Conservation (phyloP, 2,888 invertebrate genomes). For the Zhuqinia jingwanae region DNA sequence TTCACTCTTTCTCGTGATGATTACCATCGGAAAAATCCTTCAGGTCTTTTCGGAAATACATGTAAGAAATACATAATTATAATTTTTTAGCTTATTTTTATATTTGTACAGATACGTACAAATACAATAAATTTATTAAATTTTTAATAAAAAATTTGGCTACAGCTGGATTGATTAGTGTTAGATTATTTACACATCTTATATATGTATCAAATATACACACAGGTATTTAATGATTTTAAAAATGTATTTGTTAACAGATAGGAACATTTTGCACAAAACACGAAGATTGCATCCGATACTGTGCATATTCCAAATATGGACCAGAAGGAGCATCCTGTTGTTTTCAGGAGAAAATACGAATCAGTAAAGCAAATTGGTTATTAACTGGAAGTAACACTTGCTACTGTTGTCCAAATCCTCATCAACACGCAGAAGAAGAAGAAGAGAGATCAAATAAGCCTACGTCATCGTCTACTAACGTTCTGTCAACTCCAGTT, state of each 20-base stretch:
- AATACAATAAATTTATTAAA: too few species aligned
- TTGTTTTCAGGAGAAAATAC: slow-evolving; percentile 25
- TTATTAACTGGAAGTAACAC: background rate
- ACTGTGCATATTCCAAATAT: slow-evolving; percentile 32
- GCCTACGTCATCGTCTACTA: background rate
- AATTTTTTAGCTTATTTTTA: background rate
- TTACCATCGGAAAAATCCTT: background rate
- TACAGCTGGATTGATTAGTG: too few species aligned
- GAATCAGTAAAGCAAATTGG: background rate
- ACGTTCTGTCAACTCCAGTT: background rate
- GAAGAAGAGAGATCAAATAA: too few species aligned
- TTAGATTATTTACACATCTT: too few species aligned
- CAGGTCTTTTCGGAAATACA: background rate
- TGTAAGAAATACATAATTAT: too few species aligned
- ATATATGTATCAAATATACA: too few species aligned
- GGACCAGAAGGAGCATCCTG: slow-evolving; percentile 39
- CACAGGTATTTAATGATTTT: too few species aligned
- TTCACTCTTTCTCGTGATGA: background rate
- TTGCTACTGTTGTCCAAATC: slow-evolving; percentile 26
- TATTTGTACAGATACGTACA: background rate
- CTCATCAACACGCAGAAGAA: background rate
- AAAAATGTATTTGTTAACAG: background rate
- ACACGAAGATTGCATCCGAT: slow-evolving; percentile 32
- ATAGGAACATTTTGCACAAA: slow-evolving; percentile 25
- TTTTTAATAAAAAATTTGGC: too few species aligned